These are phyloP conservation scores for Lamellibrachia satsuma DNA, from an alignment of 2,888 invertebrate species.

Conservation along the genomic window DNA sequence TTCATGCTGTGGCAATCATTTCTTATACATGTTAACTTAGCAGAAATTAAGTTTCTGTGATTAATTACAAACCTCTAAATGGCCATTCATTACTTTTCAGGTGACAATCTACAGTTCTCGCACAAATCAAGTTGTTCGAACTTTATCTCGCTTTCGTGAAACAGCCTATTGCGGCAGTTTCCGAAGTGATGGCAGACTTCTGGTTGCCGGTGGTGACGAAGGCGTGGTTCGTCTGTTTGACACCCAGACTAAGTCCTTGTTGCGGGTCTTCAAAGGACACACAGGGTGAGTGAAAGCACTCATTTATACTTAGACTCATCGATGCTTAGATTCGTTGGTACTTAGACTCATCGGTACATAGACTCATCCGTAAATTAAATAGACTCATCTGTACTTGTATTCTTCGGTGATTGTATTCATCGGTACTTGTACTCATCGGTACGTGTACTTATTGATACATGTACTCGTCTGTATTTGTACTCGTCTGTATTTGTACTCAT, in stretches of 20 bases:
- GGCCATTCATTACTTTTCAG: constrained; percentile 38
- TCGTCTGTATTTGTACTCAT: not conserved
- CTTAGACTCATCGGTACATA: not conserved
- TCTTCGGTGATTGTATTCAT: too few species aligned
- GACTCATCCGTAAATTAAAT: not conserved
- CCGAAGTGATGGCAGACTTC: constrained; percentile 62
- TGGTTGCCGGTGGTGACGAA: constrained; percentile 89
- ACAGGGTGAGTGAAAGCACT: constrained; percentile 47
- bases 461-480: not conserved
- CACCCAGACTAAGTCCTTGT: constrained; percentile 80
- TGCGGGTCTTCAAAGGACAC: constrained; percentile 79
- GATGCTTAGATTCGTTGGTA: not conserved
- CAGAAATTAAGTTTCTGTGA: not conserved
- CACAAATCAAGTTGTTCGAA: constrained; percentile 53
- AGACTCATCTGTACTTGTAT: too few species aligned
- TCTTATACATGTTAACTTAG: not conserved
- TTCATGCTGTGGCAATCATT: not conserved
- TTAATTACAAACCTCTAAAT: not conserved
- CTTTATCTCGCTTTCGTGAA: constrained; percentile 63
- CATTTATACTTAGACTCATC: too few species aligned
- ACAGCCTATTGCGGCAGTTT: constrained; percentile 64
- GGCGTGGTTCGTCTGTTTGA: constrained; percentile 87
- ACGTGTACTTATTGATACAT: not conserved
- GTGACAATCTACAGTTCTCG: constrained; percentile 57
- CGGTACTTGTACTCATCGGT: not conserved